Percentiles rank a stretch among this genome's conserved stretches.
phyloP scores from a whole-genome alignment of 92 coral and sea anemone genomes.

The Phenganax subtilis region DNA sequence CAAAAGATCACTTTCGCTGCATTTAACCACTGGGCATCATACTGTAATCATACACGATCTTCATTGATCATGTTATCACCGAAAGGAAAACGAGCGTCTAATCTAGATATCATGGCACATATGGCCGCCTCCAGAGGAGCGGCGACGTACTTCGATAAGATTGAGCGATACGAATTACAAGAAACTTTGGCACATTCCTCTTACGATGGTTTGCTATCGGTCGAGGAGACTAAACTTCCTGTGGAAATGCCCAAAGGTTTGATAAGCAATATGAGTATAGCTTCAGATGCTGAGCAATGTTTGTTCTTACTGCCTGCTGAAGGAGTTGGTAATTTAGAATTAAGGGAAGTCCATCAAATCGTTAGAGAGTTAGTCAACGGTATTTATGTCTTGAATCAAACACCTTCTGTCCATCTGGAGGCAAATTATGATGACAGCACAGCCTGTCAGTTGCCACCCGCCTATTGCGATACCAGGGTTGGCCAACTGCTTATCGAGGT shows the following conservation, averaged over 20 bases:
- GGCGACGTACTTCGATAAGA: slow-evolving; percentile 94
- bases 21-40: no score
- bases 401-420: slow-evolving; percentile 84
- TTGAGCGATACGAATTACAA: slow-evolving; percentile 92
- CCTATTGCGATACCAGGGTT: slow-evolving; percentile 86
- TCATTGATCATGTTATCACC: slow-evolving; percentile 21
- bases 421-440: slow-evolving; percentile 88
- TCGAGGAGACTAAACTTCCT: slow-evolving; percentile 82
- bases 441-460: slow-evolving; percentile 90
- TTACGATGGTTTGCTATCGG: slow-evolving; percentile 84
- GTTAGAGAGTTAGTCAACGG: slow-evolving; percentile 90
- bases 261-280: slow-evolving; percentile 78
- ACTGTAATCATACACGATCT: neutral
- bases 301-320: slow-evolving; percentile 79
- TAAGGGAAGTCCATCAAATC: slow-evolving; percentile 95
- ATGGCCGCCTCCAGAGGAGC: slow-evolving; percentile 84
- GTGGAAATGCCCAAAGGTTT: slow-evolving; percentile 87
- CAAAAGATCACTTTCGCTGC: neutral
- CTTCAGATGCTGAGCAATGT: slow-evolving; percentile 69
- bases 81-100: slow-evolving; percentile 8
- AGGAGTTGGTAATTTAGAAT: slow-evolving; percentile 69
- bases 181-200: slow-evolving; percentile 83
- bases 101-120: slow-evolving; percentile 60
- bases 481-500: slow-evolving; percentile 88
- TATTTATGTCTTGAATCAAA: slow-evolving; percentile 76